Percentiles rank a stretch among this genome's conserved stretches.
Evolutionary conservation across 2,888 invertebrate species (phyloP).

Genomic region (Philopedon plagiatum): DNA sequence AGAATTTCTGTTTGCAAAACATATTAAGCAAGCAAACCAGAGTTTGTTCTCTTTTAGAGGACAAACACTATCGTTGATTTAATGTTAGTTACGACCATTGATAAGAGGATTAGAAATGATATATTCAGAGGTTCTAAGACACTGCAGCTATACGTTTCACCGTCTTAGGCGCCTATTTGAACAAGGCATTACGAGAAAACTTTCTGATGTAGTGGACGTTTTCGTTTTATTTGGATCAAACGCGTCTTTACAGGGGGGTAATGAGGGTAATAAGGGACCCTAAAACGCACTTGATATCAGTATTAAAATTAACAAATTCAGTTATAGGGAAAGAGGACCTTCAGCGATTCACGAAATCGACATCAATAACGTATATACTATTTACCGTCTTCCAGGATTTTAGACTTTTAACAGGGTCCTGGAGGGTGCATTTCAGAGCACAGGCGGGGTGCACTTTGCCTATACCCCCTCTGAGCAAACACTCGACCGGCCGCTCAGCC

Average conservation of each 20-base stretch:
- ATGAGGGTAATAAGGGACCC: no score
- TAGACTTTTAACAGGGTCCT: not conserved
- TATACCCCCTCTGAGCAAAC: constrained; percentile 44
- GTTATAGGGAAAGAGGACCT: no score
- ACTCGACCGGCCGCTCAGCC: constrained; percentile 50
- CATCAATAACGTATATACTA: no score
- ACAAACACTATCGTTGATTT: constrained; percentile 55
- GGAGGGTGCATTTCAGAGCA: constrained; percentile 31
- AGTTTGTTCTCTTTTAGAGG: constrained; percentile 33
- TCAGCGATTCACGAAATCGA: no score
- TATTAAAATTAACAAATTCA: no score
- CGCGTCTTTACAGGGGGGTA: no score
- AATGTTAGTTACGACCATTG: constrained; percentile 59
- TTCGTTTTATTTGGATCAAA: no score
- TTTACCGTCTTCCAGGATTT: constrained; percentile 10
- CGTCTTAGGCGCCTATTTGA: constrained; percentile 39
- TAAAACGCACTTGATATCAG: no score
- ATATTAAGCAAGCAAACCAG: constrained; percentile 32
- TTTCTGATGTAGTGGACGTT: constrained; percentile 32
- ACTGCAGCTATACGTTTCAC: constrained; percentile 53
- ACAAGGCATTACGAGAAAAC: constrained; percentile 40
- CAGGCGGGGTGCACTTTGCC: constrained; percentile 42
- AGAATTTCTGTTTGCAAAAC: constrained; percentile 42
- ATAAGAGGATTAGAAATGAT: constrained; percentile 62
- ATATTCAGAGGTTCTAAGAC: constrained; percentile 59